Conservation (phyloP, 2,797 vertebrate species). For the Chiroxiphia lanceolata region DNA sequence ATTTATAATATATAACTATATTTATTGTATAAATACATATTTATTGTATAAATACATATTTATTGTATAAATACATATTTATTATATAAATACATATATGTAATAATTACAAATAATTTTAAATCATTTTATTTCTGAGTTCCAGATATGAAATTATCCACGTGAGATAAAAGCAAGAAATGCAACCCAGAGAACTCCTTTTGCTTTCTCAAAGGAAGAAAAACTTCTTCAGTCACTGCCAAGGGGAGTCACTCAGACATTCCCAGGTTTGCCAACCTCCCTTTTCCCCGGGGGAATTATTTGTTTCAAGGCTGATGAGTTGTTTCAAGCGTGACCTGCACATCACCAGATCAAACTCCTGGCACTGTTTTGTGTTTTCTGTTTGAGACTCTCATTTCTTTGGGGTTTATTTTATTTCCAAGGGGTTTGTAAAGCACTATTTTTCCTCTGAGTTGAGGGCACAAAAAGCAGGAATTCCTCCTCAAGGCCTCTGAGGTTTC, state of each 20-base stretch:
- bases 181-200: too few relatives aligned
- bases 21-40: too few relatives aligned
- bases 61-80: too few relatives aligned
- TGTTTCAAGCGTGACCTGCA: background rate
- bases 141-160: background rate
- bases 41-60: too few relatives aligned
- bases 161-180: background rate
- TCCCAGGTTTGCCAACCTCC: background rate
- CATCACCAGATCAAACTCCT: background rate
- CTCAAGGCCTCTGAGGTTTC: background rate
- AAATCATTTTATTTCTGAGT: background rate
- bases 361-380: background rate
- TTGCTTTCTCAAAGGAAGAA: background rate
- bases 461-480: background rate
- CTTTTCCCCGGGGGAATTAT: background rate
- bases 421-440: background rate
- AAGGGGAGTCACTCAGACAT: background rate
- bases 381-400: background rate
- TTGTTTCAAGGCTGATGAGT: background rate
- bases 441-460: background rate
- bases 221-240: background rate
- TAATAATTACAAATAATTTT: too few relatives aligned
- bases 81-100: too few relatives aligned
- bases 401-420: background rate
- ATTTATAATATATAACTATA: too few relatives aligned